Conservation (phyloP, 2,113 vertebrate genomes). For the Phainopepla nitens region DNA sequence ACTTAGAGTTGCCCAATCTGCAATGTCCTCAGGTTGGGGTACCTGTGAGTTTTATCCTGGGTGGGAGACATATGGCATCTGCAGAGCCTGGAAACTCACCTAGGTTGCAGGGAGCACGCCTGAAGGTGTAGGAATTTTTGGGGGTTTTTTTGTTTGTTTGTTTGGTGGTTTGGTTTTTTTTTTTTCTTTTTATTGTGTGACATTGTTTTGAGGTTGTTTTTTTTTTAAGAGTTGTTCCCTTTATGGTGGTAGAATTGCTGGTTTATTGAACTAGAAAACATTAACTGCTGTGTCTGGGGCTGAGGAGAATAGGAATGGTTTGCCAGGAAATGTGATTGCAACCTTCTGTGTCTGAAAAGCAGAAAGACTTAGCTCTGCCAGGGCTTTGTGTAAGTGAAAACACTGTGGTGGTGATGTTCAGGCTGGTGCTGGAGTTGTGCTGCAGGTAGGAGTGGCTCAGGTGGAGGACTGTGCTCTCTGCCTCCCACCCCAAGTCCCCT, state of each 20-base stretch:
- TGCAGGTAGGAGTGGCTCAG: neutral
- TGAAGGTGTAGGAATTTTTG: rapidly evolving
- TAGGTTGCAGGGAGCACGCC: rapidly evolving
- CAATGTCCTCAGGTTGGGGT: neutral
- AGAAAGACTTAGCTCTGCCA: neutral
- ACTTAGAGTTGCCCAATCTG: neutral
- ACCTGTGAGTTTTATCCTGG: neutral
- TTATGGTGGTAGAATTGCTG: neutral
- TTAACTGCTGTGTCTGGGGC: neutral
- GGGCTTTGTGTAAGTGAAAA: neutral
- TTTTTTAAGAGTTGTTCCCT: neutral
- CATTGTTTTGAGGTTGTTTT: too few species aligned
- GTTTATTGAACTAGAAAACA: neutral
- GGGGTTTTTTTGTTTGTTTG: neutral
- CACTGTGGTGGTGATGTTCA: rapidly evolving
- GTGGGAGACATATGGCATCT: rapidly evolving
- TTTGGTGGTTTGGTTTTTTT: neutral
- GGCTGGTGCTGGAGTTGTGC: neutral
- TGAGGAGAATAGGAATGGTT: neutral
- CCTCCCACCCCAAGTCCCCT: neutral
- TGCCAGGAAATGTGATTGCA: neutral
- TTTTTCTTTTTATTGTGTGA: neutral
- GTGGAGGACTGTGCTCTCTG: neutral
- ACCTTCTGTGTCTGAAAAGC: neutral
- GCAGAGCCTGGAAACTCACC: rapidly evolving